A percentile compares a stretch with the other conserved stretches of the same genome.
phyloP scores from a whole-genome alignment of 2,113 vertebrate genomes.

The Psammodynastes pulverulentus region DNA sequence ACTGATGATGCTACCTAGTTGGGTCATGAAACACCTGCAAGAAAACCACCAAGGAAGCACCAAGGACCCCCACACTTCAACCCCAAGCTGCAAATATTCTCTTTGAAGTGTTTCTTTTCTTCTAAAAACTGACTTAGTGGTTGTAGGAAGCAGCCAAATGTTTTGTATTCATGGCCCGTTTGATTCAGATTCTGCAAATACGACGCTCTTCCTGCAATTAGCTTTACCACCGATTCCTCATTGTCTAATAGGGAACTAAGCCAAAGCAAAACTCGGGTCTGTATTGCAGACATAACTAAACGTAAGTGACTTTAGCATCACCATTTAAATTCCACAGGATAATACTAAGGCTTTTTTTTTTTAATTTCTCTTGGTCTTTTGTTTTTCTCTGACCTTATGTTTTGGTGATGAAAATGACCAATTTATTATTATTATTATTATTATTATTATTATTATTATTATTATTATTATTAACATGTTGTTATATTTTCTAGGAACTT shows the following conservation, averaged over 20 bases:
- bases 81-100: neutral
- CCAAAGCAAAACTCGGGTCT: neutral
- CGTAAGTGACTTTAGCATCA: neutral
- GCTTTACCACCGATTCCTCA: neutral
- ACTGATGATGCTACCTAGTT: too few species aligned
- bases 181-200: neutral
- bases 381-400: neutral
- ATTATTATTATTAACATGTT: neutral
- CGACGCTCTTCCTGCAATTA: neutral
- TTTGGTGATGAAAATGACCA: neutral
- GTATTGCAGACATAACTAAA: neutral
- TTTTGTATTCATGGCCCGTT: neutral
- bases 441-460: neutral
- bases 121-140: neutral
- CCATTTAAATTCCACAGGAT: neutral
- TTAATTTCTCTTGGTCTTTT: neutral
- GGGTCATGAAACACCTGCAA: too few species aligned
- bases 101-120: neutral
- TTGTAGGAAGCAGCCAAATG: too few species aligned
- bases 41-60: neutral
- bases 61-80: neutral
- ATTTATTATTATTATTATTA: neutral
- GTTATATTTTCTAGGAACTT: constrained; percentile 80
- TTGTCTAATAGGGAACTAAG: neutral
- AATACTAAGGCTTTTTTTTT: neutral